These are phyloP conservation scores for Dromius quadrimaculatus DNA, from an alignment of 2,888 invertebrate species.

Conservation along the genomic window DNA sequence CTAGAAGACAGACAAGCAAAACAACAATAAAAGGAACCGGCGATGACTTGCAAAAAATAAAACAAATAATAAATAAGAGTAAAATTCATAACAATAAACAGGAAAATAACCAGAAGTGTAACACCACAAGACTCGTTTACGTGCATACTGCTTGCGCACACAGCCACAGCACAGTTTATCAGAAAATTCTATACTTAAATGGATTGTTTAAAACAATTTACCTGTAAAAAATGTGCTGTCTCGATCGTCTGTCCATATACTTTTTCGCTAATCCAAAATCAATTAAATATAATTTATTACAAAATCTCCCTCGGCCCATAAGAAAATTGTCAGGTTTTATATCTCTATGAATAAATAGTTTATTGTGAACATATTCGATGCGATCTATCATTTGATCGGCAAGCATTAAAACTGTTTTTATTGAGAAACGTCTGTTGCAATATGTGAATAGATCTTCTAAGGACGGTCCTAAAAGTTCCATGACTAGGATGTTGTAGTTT, in stretches of 20 bases:
- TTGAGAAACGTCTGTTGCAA: conserved; percentile 77
- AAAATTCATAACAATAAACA: no score
- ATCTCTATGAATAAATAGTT: conserved; percentile 99
- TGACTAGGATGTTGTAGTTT: conserved; percentile 80
- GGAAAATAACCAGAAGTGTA: no score
- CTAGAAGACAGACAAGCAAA: no score
- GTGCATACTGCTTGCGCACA: no score
- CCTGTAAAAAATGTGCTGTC: conserved; percentile 98
- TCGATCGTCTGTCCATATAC: conserved; percentile 99
- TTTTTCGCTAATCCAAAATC: conserved; percentile 99
- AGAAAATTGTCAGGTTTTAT: conserved; percentile 99
- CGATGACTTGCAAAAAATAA: no score
- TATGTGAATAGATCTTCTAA: conserved; percentile 80
- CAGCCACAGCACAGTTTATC: no score
- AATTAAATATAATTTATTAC: conserved; percentile 95
- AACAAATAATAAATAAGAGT: no score
- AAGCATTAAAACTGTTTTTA: conserved; percentile 80
- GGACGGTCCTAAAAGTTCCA: conserved; percentile 80
- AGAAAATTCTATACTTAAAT: no score
- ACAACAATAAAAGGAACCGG: no score
- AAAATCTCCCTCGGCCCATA: conserved; percentile 96
- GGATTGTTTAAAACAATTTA: no score
- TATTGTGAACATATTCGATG: conserved; percentile 99
- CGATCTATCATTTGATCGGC: conserved; percentile 85
- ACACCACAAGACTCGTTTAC: no score